A percentile compares a stretch with the other conserved stretches of the same genome.
phyloP scores from a whole-genome alignment of 2,113 vertebrate species.

The Trachemys scripta region DNA sequence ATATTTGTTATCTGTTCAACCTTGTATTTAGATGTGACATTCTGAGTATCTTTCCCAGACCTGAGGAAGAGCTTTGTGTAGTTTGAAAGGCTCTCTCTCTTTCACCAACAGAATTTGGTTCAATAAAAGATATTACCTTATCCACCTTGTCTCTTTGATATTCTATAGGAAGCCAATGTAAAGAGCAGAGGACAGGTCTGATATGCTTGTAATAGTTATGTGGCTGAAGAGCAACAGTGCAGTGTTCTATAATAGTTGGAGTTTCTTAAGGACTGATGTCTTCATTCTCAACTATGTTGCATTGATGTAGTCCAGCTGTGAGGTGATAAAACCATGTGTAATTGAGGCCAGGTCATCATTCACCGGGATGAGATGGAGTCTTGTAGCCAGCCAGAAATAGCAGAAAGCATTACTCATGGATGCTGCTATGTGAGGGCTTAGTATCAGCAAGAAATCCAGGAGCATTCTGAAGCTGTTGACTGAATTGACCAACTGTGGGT shows the following conservation, averaged over 20 bases:
- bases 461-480: not conserved
- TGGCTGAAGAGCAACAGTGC: not conserved
- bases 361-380: not conserved
- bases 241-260: not conserved
- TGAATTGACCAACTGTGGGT: not conserved
- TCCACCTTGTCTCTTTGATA: not conserved
- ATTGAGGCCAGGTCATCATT: not conserved
- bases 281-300: not conserved
- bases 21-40: no score
- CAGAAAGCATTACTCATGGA: not conserved
- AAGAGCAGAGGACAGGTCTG: not conserved
- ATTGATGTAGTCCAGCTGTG: not conserved
- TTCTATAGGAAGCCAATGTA: not conserved
- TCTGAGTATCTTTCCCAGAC: no score
- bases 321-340: not conserved
- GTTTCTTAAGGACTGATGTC: not conserved
- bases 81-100: no score
- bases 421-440: not conserved
- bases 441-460: not conserved
- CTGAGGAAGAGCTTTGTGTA: no score
- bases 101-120: no score
- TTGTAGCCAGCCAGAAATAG: not conserved
- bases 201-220: not conserved
- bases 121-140: not conserved
- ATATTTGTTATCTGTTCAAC: no score